Conservation (phyloP, 2,113 vertebrate species). For the Aegithalos caudatus region DNA sequence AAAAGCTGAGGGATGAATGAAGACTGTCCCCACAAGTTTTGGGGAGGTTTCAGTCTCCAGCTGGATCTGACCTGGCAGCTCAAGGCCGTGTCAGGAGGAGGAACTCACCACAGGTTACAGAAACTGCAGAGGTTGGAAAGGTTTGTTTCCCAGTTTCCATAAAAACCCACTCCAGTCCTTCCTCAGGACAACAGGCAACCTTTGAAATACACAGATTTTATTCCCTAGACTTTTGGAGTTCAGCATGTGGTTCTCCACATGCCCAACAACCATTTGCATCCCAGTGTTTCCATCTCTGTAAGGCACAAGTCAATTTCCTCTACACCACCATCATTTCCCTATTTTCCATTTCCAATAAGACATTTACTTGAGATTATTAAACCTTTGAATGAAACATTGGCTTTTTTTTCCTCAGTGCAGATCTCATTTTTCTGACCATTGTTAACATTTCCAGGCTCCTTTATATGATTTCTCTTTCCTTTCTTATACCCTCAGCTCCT, state of each 20-base stretch:
- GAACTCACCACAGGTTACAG: neutral
- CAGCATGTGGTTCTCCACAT: accelerated
- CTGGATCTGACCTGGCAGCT: neutral
- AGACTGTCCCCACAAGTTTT: neutral
- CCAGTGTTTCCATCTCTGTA: accelerated
- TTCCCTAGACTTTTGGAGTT: accelerated
- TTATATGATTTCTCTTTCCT: neutral
- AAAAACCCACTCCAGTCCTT: neutral
- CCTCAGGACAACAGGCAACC: neutral
- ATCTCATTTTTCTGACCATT: neutral
- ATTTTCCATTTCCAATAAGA: neutral
- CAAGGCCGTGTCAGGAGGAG: neutral
- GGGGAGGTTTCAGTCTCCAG: neutral
- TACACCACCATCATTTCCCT: neutral
- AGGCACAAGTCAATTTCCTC: neutral
- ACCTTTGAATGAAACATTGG: neutral
- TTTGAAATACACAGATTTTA: neutral
- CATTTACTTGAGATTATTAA: neutral
- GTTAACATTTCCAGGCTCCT: neutral
- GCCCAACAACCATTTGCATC: neutral
- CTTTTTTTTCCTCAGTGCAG: neutral
- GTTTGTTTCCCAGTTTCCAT: neutral
- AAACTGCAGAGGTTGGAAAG: neutral
- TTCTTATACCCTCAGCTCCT: neutral
- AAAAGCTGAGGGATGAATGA: neutral